phyloP scores from a whole-genome alignment of 2,797 vertebrate genomes.

The Micromesistius poutassou region DNA sequence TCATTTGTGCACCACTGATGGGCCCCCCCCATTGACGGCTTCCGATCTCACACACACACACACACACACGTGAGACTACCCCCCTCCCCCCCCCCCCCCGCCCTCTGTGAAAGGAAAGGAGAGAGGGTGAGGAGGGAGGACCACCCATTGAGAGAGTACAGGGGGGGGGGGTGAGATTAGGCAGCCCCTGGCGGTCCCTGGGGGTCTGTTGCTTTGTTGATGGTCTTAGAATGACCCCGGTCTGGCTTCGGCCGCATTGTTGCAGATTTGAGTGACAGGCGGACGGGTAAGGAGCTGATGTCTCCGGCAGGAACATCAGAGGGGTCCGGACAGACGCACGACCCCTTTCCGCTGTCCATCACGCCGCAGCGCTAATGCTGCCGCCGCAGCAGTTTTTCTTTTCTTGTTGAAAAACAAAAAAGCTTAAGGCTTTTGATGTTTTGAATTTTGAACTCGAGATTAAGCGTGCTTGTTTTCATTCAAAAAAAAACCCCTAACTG shows the following conservation, averaged over 20 bases:
- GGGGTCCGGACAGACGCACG: conserved; percentile 7
- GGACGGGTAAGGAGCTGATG: conserved; percentile 52
- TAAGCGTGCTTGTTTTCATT: neutral
- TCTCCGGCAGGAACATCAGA: conserved; percentile 27
- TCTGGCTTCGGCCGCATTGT: conserved; percentile 60
- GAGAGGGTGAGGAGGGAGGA: conserved; percentile 38
- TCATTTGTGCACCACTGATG: conserved; percentile 23
- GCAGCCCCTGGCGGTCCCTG: conserved; percentile 60
- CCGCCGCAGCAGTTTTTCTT: conserved; percentile 15
- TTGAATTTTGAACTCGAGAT: neutral
- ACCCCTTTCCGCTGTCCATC: conserved; percentile 11
- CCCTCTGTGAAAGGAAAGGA: conserved; percentile 15
- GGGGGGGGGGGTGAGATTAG: conserved; percentile 67
- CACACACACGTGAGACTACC: conserved; percentile 22
- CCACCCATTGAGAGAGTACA: conserved; percentile 70
- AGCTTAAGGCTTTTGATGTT: conserved; percentile 20
- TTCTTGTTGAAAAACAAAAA: conserved; percentile 3
- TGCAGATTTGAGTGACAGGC: conserved; percentile 63
- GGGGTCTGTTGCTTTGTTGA: conserved; percentile 68
- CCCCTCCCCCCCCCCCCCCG: neutral
- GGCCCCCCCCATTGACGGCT: conserved; percentile 15
- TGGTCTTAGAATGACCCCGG: conserved; percentile 64
- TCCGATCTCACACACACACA: conserved; percentile 20
- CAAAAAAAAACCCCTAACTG: neutral
- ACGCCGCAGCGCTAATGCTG: conserved; percentile 29